Percentiles rank a stretch among this genome's conserved stretches.
These are phyloP conservation scores for Halcyon malimbica DNA, from an alignment of 2,113 vertebrate genomes.

Conservation along the genomic window DNA sequence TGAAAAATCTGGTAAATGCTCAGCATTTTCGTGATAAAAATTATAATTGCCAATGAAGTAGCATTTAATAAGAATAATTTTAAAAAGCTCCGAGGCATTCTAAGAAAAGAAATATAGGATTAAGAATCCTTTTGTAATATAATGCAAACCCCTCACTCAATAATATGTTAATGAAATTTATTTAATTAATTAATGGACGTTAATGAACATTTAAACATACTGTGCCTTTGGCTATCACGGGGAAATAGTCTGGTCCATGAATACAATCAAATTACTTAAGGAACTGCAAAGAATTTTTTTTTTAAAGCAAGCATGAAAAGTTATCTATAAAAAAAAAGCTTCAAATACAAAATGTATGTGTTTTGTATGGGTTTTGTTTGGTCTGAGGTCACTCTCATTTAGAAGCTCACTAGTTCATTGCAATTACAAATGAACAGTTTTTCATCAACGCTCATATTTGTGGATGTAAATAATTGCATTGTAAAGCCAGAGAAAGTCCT, in stretches of 20 bases:
- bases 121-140: not conserved
- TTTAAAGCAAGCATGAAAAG: not conserved
- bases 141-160: constrained; percentile 2
- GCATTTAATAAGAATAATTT: not conserved
- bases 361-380: not conserved
- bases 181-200: constrained; percentile 19
- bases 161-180: not conserved
- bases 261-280: not conserved
- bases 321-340: not conserved
- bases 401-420: not conserved
- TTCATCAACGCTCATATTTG: constrained; percentile 1
- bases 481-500: not conserved
- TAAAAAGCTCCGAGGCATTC: not conserved
- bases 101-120: not conserved
- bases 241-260: not conserved
- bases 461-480: not conserved
- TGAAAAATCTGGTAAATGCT: constrained; percentile 24
- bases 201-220: constrained; percentile 4
- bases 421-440: not conserved
- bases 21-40: constrained; percentile 7
- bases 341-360: not conserved
- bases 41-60: constrained; percentile 2
- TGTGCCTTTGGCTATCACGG: not conserved
- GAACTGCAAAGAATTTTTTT: not conserved
- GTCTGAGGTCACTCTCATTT: not conserved